Base-by-base conservation (phyloP, 2,888 invertebrate species). In the Drosophila hamatofila region DNA sequence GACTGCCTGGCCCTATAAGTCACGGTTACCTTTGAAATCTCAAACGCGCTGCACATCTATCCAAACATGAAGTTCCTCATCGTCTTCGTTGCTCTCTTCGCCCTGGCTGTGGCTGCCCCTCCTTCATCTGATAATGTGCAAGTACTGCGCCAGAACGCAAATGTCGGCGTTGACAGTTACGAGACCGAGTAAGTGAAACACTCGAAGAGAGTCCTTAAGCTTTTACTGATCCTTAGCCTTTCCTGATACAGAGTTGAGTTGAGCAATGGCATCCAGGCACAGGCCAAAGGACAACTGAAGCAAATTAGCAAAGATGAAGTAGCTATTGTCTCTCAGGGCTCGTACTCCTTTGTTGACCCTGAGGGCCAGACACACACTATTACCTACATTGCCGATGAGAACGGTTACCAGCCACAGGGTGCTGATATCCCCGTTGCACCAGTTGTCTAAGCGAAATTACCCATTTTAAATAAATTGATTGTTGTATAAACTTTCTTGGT, bases 151-250 rank as follows among this genome's bases (percentile, higher is more conserved):
- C 0, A 0, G 0, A 61, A 63, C 0, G 56, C 79, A 1, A 74
- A 78, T 1, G 84, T 93, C 52, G 94, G 94, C 49, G 81, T 93
- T n/a, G 94, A 94, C 52, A 90, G 93, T 33, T 95, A 94, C 91
- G 93, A 90, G 41, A 94, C 93, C 30, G 0, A 0, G 87, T 83
- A 69, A 81, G 72, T 67, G 12, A 9, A 30, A 0, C 27, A 35
- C 8, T 30, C n/a, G 2, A 8, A 21, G 30, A 3, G 1, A 8
- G 18, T 21, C 21, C 21, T 37, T 0, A 6, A 14, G 27, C 14
- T 6, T 14, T 14, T 3, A 1, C 27, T 52, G 1, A 49, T 46
- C 21, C 14, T 18, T 25, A 27, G 25, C 0, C 33, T 33, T 30
- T 6, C 0, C 0, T 30, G 1, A 35, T 27, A 2, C 51, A 89